A percentile compares a stretch with the other conserved stretches of the same genome.
Conservation (phyloP, 2,113 vertebrate genomes). For the Thomomys bottae region DNA sequence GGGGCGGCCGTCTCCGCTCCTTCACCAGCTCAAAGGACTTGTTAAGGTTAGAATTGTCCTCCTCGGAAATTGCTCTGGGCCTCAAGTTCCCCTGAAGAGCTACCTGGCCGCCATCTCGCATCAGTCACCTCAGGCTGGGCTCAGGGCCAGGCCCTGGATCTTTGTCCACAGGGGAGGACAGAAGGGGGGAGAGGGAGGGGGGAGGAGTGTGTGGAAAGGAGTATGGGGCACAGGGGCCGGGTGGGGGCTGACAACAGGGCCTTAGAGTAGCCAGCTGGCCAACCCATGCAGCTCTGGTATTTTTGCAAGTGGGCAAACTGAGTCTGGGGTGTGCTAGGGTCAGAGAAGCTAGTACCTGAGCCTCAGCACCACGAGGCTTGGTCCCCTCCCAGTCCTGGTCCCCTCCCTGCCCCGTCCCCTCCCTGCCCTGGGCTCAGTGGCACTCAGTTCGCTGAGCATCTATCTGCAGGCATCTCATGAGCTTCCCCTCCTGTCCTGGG, state of each 20-base stretch:
- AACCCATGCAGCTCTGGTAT: fast-evolving
- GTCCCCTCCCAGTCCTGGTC: too few species aligned
- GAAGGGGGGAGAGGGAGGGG: background rate
- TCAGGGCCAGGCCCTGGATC: background rate
- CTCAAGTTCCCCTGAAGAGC: background rate
- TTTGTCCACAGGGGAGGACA: background rate
- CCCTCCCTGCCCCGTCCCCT: too few species aligned
- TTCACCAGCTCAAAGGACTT: conserved; percentile 23
- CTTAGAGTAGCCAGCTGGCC: fast-evolving
- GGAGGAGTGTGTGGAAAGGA: too few species aligned
- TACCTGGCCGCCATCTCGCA: background rate
- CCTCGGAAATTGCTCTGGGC: conserved; percentile 55
- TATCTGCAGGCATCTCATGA: too few species aligned
- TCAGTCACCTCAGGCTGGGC: background rate
- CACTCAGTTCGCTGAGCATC: fast-evolving
- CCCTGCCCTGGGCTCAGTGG: too few species aligned
- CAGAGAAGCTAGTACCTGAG: background rate
- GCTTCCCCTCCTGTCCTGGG: too few species aligned
- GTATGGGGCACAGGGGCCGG: too few species aligned
- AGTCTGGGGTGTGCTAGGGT: background rate
- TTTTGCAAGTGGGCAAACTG: background rate
- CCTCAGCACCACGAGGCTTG: too few species aligned
- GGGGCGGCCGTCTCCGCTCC: background rate
- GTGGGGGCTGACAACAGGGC: background rate
- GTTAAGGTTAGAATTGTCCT: conserved; percentile 46